Percentiles rank a stretch among this genome's conserved stretches.
These are phyloP conservation scores for Dasysyrphus albostriatus DNA, from an alignment of 2,888 invertebrate genomes.

Conservation along the genomic window DNA sequence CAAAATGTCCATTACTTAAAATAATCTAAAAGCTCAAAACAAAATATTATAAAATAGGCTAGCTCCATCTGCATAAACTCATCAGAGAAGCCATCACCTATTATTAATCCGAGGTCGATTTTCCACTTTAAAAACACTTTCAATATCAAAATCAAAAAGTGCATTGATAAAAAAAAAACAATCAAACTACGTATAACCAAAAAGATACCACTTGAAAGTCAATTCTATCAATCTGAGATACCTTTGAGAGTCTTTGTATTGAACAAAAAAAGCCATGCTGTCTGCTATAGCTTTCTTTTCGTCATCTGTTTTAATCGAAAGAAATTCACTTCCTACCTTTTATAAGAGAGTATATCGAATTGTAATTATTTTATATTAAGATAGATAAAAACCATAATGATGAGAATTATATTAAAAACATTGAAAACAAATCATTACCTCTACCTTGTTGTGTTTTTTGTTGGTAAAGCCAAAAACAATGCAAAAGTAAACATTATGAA, in stretches of 20 bases:
- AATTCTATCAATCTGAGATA: slow-evolving; percentile 1
- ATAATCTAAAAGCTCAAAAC: slow-evolving; percentile 7
- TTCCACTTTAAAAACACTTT: slow-evolving; percentile 54
- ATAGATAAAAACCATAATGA: slow-evolving; percentile 22
- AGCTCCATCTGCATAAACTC: slow-evolving; percentile 2
- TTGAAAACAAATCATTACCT: neutral
- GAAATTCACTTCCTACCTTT: slow-evolving; percentile 43
- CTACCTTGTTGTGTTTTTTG: slow-evolving; percentile 28
- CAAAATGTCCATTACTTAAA: neutral
- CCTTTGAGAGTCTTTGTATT: no score
- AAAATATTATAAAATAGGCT: neutral
- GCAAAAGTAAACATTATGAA: slow-evolving; percentile 13
- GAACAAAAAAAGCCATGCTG: slow-evolving; percentile 14
- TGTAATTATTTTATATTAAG: slow-evolving; percentile 70
- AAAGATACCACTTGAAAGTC: slow-evolving; percentile 62
- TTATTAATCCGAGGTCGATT: slow-evolving; percentile 56
- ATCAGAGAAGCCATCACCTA: neutral
- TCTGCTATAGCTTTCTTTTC: slow-evolving; percentile 36
- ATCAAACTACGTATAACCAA: slow-evolving; percentile 19
- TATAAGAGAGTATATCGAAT: slow-evolving; percentile 43
- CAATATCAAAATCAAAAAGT: slow-evolving; percentile 28
- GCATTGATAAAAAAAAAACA: slow-evolving; percentile 50
- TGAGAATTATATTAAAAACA: slow-evolving; percentile 28
- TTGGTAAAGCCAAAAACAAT: slow-evolving; percentile 40
- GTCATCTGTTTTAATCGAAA: neutral